phyloP scores from a whole-genome alignment of 2,888 invertebrate species.

The Ecdyonurus torrentis region DNA sequence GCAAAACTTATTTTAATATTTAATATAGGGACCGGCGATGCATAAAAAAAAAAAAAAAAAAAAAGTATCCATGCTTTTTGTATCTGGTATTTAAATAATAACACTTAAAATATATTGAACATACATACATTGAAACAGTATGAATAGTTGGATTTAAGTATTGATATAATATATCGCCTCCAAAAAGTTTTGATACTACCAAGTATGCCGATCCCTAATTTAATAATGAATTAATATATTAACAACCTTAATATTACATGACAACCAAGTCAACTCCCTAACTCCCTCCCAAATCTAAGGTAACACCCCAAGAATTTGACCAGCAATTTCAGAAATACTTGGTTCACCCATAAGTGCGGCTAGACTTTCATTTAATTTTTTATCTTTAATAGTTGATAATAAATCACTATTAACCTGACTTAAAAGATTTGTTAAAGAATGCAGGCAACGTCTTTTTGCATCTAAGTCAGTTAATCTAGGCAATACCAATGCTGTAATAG shows the following conservation, averaged over 20 bases:
- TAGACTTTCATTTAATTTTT: background rate
- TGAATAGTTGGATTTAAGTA: too few relatives aligned
- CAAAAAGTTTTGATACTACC: background rate
- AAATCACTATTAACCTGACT: background rate
- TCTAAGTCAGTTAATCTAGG: background rate
- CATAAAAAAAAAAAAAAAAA: too few relatives aligned
- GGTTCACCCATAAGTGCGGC: background rate
- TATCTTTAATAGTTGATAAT: background rate
- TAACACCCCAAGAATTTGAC: background rate
- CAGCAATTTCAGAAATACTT: background rate
- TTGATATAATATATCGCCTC: background rate
- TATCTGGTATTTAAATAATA: too few relatives aligned
- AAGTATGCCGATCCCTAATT: too few relatives aligned
- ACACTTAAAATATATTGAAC: too few relatives aligned
- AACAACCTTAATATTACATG: background rate
- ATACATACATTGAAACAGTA: too few relatives aligned
- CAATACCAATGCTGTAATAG: background rate
- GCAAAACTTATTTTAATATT: too few relatives aligned
- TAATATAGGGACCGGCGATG: too few relatives aligned
- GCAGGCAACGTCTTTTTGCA: background rate
- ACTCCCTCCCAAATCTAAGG: too few relatives aligned
- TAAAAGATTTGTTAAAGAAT: background rate
- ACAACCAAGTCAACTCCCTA: background rate
- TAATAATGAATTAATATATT: background rate
- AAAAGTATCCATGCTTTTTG: too few relatives aligned